Evolutionary conservation across 1,140 invertebrate genomes (phyloP), one percentile per base, ranked within the genome.

Genomic region (Hycleus phaleratus): DNA sequence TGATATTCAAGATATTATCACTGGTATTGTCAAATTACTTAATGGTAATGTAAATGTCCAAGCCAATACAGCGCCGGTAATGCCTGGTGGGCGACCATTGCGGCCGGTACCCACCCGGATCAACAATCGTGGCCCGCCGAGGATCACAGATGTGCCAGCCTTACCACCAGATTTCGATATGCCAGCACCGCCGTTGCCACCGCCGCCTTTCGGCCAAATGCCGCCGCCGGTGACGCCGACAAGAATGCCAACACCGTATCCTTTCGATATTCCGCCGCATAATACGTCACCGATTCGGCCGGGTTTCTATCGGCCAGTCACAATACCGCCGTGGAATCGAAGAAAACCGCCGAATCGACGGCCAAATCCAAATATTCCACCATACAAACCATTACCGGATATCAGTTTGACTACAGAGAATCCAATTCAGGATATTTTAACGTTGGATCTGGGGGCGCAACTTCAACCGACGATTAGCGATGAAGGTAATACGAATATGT

Each of bases 1-100:
- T 12, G 90, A 93, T 71, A 91, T 93, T 51, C 88, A 93, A 72
- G 91, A 93, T 67, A 92, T 94, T 9, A 90, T 95, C 48, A 91
- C 90, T 5, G 91, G 90, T 8, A 89, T 95, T 39, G 90, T 94
- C 0, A 92, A 93, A 71, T 72, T 94, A 1, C 74, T 94, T 1
- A 92, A 93, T 64, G 91, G 91, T 1, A 92, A 93, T 64, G 89
- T 91, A 0, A 90, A 91, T 64, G 85, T 87, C 0, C 84, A 87
- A 63, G 82, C 84, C 0, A 87, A 88, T 65, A 83, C 82, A 0
- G 79, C 80, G 47, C 69, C 78, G 24, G 59, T 74, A n/a, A 76
- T 78, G 40, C 1, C 32, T 0, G 71, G 76, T 4, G 75, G 74
- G n/a, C 74, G 78, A 25, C 79, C 78, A 2, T 60, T 77, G 54